Conservation (phyloP, 2,113 vertebrate genomes). For the Hyla sarda region DNA sequence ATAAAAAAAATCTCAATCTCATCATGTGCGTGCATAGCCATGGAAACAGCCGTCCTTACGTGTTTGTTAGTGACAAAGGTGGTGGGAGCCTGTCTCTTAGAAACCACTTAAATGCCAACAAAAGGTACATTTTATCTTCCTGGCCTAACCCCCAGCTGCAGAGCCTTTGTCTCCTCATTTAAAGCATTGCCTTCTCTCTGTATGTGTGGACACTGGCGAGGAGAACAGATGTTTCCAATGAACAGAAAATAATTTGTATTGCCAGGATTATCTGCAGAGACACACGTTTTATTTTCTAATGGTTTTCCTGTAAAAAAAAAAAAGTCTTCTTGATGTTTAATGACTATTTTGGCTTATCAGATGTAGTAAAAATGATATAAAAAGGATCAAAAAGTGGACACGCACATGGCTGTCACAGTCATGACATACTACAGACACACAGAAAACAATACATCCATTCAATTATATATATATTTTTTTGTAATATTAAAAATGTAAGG, state of each 20-base stretch:
- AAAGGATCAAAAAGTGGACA: neutral
- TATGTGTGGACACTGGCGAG: neutral
- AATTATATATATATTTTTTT: no score
- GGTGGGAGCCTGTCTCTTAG: conserved; percentile 38
- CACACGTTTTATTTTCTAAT: neutral
- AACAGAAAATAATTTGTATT: conserved; percentile 6
- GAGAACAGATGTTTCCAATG: conserved; percentile 36
- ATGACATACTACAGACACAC: neutral
- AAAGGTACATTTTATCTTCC: conserved; percentile 44
- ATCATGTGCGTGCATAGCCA: conserved; percentile 43
- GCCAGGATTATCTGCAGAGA: conserved; percentile 1
- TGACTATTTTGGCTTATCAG: neutral
- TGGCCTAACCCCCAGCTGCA: neutral
- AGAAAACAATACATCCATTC: neutral
- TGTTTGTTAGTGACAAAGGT: conserved; percentile 32
- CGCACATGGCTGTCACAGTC: neutral
- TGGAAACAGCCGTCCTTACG: conserved; percentile 58
- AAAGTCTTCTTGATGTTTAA: neutral
- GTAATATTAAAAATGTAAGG: neutral
- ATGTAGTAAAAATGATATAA: neutral
- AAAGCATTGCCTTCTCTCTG: conserved; percentile 2
- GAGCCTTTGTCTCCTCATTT: conserved; percentile 33
- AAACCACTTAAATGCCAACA: conserved; percentile 52
- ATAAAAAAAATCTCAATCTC: conserved; percentile 57
- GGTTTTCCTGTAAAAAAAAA: neutral